Percentiles rank a stretch among this genome's conserved stretches.
Conservation (phyloP, 2,888 invertebrate genomes). For the Anoplius nigerrimus region DNA sequence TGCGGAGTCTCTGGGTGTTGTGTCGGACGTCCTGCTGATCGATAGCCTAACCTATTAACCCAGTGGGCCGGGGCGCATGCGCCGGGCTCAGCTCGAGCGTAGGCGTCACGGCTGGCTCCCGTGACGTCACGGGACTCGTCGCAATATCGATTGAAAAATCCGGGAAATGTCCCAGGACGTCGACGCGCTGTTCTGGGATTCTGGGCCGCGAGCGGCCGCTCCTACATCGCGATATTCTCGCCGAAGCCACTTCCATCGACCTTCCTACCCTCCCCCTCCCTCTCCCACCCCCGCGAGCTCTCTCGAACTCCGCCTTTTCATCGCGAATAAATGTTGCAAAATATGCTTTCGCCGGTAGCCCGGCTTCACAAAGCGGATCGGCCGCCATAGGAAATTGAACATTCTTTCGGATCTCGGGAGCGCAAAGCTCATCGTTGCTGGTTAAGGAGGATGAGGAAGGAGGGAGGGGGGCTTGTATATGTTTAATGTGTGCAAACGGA, state of each 20-base stretch:
- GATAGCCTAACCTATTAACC: conserved; percentile 74
- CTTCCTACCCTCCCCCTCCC: conserved; percentile 9
- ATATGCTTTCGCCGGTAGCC: too few species aligned
- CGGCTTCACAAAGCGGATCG: too few species aligned
- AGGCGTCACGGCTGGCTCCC: conserved; percentile 60
- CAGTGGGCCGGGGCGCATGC: conserved; percentile 60
- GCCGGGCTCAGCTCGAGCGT: conserved; percentile 31
- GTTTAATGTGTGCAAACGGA: too few species aligned
- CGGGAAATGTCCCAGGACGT: conserved; percentile 66
- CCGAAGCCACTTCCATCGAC: conserved; percentile 1
- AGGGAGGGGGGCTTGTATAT: too few species aligned
- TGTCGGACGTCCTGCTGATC: conserved; percentile 65
- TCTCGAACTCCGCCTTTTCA: too few species aligned
- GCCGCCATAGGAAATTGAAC: too few species aligned
- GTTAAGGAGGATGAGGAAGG: too few species aligned
- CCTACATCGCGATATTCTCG: conserved; percentile 39
- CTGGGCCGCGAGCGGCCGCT: conserved; percentile 49
- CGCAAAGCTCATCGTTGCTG: too few species aligned
- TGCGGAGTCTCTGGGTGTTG: conserved; percentile 43
- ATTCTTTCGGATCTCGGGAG: too few species aligned
- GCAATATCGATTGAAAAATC: conserved; percentile 68
- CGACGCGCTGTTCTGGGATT: conserved; percentile 56
- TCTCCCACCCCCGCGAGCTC: not conserved
- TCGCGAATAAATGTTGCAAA: too few species aligned
- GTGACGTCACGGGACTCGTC: conserved; percentile 67